These are phyloP conservation scores for Scolanthus callimorphus DNA, from an alignment of 92 coral and sea anemone species.

Conservation along the genomic window DNA sequence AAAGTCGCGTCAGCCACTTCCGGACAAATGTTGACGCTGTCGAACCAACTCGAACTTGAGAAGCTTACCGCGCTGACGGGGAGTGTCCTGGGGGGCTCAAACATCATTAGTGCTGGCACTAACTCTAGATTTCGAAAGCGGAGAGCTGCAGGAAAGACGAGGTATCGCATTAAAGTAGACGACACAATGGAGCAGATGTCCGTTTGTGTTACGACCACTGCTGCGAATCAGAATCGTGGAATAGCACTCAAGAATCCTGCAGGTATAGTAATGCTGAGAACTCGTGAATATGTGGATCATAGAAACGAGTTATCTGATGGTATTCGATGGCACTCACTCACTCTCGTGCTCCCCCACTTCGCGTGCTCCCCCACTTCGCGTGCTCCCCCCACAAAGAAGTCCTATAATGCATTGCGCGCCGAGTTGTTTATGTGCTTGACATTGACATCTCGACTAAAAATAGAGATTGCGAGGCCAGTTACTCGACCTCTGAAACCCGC, in stretches of 20 bases:
- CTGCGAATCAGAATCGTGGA: slow-evolving; percentile 19
- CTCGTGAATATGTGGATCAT: too few relatives aligned
- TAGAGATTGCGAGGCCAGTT: too few relatives aligned
- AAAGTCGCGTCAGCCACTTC: slow-evolving; percentile 62
- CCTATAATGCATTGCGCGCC: not conserved
- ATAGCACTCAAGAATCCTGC: slow-evolving; percentile 29
- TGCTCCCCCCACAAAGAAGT: too few relatives aligned
- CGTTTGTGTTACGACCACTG: slow-evolving; percentile 28
- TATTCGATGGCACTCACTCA: too few relatives aligned
- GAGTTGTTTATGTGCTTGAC: not conserved
- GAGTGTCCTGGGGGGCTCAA: slow-evolving; percentile 68
- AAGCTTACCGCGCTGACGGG: slow-evolving; percentile 62
- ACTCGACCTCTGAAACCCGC: too few relatives aligned
- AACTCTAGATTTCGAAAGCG: slow-evolving; percentile 45
- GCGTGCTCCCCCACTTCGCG: too few relatives aligned
- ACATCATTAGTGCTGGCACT: slow-evolving; percentile 57
- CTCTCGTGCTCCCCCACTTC: too few relatives aligned
- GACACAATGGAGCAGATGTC: slow-evolving; percentile 74
- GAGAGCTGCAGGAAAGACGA: slow-evolving; percentile 18
- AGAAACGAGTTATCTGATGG: too few relatives aligned
- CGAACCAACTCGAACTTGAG: slow-evolving; percentile 44
- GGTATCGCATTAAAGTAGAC: slow-evolving; percentile 57
- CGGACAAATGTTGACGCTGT: slow-evolving; percentile 60
- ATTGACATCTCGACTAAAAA: too few relatives aligned
- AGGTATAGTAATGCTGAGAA: too few relatives aligned